Base-by-base conservation (phyloP, 2,113 vertebrate species). In the Pygoscelis adeliae region DNA sequence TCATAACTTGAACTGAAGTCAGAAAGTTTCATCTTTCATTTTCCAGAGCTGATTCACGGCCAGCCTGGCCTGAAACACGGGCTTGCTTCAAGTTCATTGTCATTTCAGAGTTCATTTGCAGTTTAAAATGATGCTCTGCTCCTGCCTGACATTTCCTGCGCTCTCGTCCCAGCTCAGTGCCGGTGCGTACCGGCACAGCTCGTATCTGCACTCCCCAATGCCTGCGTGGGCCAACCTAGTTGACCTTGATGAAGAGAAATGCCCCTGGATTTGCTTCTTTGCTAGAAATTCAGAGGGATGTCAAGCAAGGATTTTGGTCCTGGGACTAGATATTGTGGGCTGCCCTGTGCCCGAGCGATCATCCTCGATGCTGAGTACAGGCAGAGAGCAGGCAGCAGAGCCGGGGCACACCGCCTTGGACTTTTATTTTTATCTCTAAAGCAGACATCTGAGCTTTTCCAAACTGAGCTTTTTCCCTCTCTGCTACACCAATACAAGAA, bases 1-100 rank as follows among this genome's bases (percentile, higher is more conserved):
- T 97, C 91, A 49, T 78, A 95, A 96, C 90, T 81, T 36, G 29
- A 94, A 85, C 79, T 58, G 32, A 87, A 95, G 93, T 93, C 81
- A 93, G 50, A 94, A 95, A 88, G 91, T 72, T 95, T 93, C 1
- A 0, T 80, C 93, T 93, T 97, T 93, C 58, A 4, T 73, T 96
- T 93, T 93, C 87, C 80, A 85, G 65, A 55, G 82, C 87, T 96
- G 95, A 97, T 96, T 96, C 94, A 91, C 0, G 1, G 89, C 83
- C 84, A 87, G 89, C 42, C 83, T 89, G 83, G 83, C 58, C 63
- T 0, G 0, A 94, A 88, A 93, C 1, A 0, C 4, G 46, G 80
- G 56, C 44, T 93, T 84, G 77, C 46, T 91, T 95, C 58, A 38
- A 83, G 42, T 58, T 70, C 13, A 9, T 73, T 59, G 40, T 67